Evolutionary conservation across 1,140 invertebrate genomes (phyloP).

Genomic region (Zaprionus camerounensis): DNA sequence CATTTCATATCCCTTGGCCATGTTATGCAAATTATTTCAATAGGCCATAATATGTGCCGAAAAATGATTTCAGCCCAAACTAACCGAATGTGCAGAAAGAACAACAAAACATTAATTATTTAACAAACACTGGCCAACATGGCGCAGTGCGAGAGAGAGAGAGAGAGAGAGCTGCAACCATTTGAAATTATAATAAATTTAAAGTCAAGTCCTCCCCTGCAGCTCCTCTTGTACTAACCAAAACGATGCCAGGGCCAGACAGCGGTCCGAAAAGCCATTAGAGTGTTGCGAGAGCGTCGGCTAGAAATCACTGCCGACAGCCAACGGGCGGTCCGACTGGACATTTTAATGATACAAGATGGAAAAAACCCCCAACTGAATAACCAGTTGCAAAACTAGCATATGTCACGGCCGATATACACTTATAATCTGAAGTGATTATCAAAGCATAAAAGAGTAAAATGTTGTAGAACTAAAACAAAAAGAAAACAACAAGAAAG

Average conservation of each 20-base stretch:
- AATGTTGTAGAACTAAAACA: background rate
- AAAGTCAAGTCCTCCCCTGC: constrained; percentile 48
- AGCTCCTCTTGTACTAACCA: background rate
- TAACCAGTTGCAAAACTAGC: background rate
- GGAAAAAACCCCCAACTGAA: constrained; percentile 30
- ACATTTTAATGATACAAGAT: constrained; percentile 71
- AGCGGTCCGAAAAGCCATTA: constrained; percentile 59
- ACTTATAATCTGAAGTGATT: constrained; percentile 1
- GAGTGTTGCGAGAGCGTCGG: constrained; percentile 47
- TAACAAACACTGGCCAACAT: constrained; percentile 56
- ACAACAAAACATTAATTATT: constrained; percentile 78
- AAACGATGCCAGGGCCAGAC: constrained; percentile 63
- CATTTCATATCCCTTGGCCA: constrained; percentile 77
- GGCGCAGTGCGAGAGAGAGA: background rate
- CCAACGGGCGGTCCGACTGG: constrained; percentile 66
- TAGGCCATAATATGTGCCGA: constrained; percentile 77
- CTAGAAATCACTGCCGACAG: constrained; percentile 63
- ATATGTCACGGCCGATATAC: constrained; percentile 22
- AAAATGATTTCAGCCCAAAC: constrained; percentile 71
- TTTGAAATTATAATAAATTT: constrained; percentile 79
- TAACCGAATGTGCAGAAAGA: constrained; percentile 69
- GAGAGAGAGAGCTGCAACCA: constrained; percentile 32
- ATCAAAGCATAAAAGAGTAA: background rate
- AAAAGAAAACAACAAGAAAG: background rate
- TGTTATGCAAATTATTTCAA: constrained; percentile 81